Evolutionary conservation across 2,888 invertebrate species (phyloP).

Genomic region (Dascillus cervinus): DNA sequence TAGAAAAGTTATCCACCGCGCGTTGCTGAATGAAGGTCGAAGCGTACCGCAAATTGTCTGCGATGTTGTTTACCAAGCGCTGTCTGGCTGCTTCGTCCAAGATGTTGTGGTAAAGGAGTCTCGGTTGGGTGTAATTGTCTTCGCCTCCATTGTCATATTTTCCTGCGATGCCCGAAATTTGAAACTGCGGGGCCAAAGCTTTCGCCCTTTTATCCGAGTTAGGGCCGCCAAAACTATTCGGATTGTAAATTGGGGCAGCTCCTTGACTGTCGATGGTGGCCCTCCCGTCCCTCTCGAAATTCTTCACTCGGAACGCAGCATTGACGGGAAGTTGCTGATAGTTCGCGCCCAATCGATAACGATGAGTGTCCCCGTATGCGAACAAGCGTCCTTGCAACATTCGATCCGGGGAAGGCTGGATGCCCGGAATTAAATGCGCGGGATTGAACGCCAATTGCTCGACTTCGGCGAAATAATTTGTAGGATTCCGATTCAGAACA

Average conservation of each 20-base stretch:
- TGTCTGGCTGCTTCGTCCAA: constrained; percentile 64
- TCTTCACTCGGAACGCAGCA: constrained; percentile 71
- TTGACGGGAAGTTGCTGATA: constrained; percentile 90
- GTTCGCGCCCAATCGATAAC: constrained; percentile 85
- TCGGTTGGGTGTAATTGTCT: constrained; percentile 85
- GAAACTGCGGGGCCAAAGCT: constrained; percentile 50
- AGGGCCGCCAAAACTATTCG: constrained; percentile 92
- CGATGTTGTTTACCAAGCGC: constrained; percentile 73
- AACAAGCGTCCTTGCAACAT: constrained; percentile 86
- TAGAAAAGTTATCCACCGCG: constrained; percentile 70
- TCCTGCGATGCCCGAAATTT: constrained; percentile 64
- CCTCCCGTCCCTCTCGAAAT: constrained; percentile 86
- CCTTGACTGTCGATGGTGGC: constrained; percentile 73
- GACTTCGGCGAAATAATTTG: constrained; percentile 88
- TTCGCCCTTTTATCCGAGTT: constrained; percentile 59
- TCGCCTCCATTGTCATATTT: constrained; percentile 77
- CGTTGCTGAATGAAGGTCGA: constrained; percentile 80
- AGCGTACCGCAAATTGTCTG: constrained; percentile 66
- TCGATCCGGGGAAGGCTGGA: constrained; percentile 89
- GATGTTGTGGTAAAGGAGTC: constrained; percentile 72
- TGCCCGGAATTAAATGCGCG: constrained; percentile 82
- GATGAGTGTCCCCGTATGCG: constrained; percentile 86
- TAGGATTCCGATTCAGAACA: constrained; percentile 80
- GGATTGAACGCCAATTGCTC: constrained; percentile 91
- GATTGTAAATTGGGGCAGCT: constrained; percentile 93